These are phyloP conservation scores for Tetrax tetrax DNA, from an alignment of 2,113 vertebrate species.

Conservation along the genomic window DNA sequence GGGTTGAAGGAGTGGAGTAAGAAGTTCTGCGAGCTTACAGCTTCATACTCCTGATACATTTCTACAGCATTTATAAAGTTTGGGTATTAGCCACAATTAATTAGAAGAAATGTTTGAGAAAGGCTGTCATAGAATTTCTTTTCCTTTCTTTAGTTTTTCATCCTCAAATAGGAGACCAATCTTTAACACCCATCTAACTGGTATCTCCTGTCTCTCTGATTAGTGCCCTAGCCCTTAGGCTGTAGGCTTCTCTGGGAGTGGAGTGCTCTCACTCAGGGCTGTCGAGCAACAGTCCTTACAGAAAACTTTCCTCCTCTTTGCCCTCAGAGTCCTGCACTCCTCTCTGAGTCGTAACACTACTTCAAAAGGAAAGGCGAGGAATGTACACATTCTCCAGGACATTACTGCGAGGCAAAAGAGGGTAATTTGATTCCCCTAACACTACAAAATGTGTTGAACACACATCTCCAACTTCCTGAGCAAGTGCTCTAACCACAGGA, in stretches of 20 bases:
- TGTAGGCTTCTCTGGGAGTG: background rate
- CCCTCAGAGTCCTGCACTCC: background rate
- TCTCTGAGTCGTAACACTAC: background rate
- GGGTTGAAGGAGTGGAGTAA: background rate
- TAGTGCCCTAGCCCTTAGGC: background rate
- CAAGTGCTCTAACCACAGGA: background rate
- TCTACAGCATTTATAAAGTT: background rate
- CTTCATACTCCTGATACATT: background rate
- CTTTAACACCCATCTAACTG: background rate
- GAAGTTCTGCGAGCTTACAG: background rate
- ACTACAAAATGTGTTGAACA: background rate
- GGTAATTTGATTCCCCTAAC: background rate
- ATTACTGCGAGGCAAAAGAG: background rate
- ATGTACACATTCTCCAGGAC: background rate
- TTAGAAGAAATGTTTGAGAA: background rate
- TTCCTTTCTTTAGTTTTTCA: background rate
- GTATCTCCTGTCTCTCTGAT: background rate
- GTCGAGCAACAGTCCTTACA: background rate
- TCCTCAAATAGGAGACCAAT: background rate
- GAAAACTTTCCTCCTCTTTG: background rate
- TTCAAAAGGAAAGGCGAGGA: background rate
- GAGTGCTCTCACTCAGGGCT: background rate
- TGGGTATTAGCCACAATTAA: background rate
- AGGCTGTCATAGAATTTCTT: background rate
- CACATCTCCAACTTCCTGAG: background rate